These are phyloP conservation scores for Lichenostomus cassidix DNA, from an alignment of 2,113 vertebrate species.

Conservation along the genomic window DNA sequence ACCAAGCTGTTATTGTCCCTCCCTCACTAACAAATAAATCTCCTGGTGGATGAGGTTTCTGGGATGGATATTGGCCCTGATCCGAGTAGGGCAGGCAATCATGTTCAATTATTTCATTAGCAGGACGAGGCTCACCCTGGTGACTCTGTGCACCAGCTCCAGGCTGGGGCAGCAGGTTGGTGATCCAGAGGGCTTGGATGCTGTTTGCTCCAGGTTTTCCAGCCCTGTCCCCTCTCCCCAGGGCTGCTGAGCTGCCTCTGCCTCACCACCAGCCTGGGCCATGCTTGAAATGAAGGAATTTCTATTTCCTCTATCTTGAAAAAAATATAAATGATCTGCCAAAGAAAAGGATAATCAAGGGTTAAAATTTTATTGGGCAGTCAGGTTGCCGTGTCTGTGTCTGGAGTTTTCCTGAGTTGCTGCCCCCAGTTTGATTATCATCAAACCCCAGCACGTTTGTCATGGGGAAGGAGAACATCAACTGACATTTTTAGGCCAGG, in stretches of 20 bases:
- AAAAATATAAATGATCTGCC: accelerated
- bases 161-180: neutral
- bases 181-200: neutral
- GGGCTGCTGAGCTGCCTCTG: neutral
- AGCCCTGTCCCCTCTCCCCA: no score
- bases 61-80: neutral
- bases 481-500: constrained; percentile 34
- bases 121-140: accelerated
- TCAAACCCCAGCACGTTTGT: neutral
- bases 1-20: neutral
- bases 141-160: accelerated
- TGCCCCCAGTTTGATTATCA: neutral
- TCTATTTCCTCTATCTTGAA: neutral
- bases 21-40: neutral
- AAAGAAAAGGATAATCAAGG: neutral
- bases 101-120: neutral
- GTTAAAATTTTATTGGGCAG: neutral
- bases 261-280: neutral
- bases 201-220: neutral
- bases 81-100: neutral
- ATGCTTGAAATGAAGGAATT: neutral
- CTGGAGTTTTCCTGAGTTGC: neutral
- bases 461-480: neutral
- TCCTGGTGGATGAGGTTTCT: neutral
- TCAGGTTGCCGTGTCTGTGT: neutral